Evolutionary conservation across 2,113 vertebrate genomes (phyloP), one percentile per base, ranked within the genome.

Genomic region (Corythaeola cristata): DNA sequence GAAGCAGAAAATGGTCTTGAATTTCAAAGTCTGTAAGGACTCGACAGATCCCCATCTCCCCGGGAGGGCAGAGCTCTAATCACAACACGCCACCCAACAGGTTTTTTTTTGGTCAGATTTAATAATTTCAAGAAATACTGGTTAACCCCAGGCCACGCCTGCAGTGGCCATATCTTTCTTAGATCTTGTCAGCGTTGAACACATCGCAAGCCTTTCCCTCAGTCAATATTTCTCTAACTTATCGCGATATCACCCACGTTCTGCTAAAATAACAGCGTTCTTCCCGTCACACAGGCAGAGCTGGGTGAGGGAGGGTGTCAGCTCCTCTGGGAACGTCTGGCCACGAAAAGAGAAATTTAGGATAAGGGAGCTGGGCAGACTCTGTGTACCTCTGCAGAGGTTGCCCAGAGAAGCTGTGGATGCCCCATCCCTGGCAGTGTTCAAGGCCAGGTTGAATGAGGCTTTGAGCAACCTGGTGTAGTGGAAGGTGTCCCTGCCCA

Each of bases 201-300:
- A 18, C 35, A 12, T 50, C 11, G 11, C 58, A 45, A 45, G 35
- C 59, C 26, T 64, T 56, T 55, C 45, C 53, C 55, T 89, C 23
- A 28, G 68, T 33, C 85, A 35, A 2, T 33, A 39, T 49, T 80
- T 33, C 21, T 20, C 41, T 17, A 2, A 21, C 55, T 85, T 77
- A 28, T 30, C 12, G 1, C 1, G 9, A 1, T 12, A 23, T 14
- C 78, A n/a, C 55, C 53, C 26, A 1, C 8, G 17, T 30, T 60
- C 52, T 26, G 24, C 45, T 45, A 12, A 66, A 87, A 30, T 35
- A 53, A 24, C 17, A 41, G 21, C 1, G 1, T 69, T 60, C 37
- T 47, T 64, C 67, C 55, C 9, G 0, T 30, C 18, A 2, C 1
- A 3, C 27, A 50, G 39, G 16, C 28, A 9, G 20, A 45, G 30